These are phyloP conservation scores for Merluccius polli DNA, from an alignment of 2,797 vertebrate species.

Conservation along the genomic window DNA sequence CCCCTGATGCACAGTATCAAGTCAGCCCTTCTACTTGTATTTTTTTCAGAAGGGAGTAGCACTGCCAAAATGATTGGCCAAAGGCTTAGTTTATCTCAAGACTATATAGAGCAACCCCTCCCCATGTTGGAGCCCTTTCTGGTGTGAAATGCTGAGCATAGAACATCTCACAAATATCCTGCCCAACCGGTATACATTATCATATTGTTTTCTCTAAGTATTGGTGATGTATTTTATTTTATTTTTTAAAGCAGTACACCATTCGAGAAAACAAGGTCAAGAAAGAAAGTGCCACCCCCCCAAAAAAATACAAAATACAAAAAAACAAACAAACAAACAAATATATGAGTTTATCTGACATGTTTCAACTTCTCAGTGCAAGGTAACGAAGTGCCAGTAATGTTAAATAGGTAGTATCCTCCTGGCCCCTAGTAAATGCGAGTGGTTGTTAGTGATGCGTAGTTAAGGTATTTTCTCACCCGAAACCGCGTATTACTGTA, in stretches of 20 bases:
- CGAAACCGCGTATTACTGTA: no score
- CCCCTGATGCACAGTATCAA: slow-evolving; percentile 29
- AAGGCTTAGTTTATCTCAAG: background rate
- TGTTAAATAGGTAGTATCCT: slow-evolving; percentile 46
- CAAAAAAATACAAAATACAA: no score
- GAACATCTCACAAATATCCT: background rate
- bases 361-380: slow-evolving; percentile 18
- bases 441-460: no score
- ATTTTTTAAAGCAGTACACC: background rate
- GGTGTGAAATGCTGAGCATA: background rate
- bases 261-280: background rate
- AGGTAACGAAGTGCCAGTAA: slow-evolving; percentile 53
- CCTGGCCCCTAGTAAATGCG: slow-evolving; percentile 52
- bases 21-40: slow-evolving; percentile 18
- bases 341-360: background rate
- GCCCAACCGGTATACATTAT: background rate
- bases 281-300: slow-evolving; percentile 3
- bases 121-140: background rate
- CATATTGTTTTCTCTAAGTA: background rate
- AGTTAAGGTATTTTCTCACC: no score
- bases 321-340: background rate
- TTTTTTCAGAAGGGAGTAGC: background rate
- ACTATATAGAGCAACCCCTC: background rate
- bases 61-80: slow-evolving; percentile 22
- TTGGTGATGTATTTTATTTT: background rate